These are phyloP conservation scores for Scaptomyza flava DNA, from an alignment of 2,888 invertebrate species.

Conservation along the genomic window DNA sequence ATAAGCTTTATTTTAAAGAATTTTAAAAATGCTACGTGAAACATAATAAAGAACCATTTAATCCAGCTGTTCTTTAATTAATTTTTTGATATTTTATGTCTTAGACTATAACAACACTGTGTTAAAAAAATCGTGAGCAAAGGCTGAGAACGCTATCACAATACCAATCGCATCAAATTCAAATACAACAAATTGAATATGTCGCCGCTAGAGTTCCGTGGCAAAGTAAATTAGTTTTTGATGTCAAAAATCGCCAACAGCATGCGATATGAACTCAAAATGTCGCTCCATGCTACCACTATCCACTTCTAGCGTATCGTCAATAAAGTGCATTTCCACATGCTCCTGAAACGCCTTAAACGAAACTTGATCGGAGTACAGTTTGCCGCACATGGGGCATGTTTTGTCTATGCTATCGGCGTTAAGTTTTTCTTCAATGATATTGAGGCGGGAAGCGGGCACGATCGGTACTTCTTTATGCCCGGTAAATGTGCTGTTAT, in stretches of 20 bases:
- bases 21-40: too few relatives aligned
- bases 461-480: slow-evolving; percentile 22
- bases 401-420: slow-evolving; percentile 85
- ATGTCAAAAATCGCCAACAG: slow-evolving; percentile 84
- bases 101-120: slow-evolving; percentile 20
- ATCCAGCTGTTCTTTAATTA: too few relatives aligned
- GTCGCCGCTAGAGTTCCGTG: slow-evolving; percentile 72
- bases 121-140: slow-evolving; percentile 8
- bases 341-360: slow-evolving; percentile 90
- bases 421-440: slow-evolving; percentile 79
- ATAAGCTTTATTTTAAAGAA: too few relatives aligned
- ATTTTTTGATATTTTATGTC: slow-evolving; percentile 20
- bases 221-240: slow-evolving; percentile 80
- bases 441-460: slow-evolving; percentile 77
- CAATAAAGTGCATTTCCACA: slow-evolving; percentile 91
- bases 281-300: slow-evolving; percentile 85
- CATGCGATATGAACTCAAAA: slow-evolving; percentile 85
- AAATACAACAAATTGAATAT: neutral
- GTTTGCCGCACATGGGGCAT: slow-evolving; percentile 91
- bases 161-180: neutral
- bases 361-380: slow-evolving; percentile 86
- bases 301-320: slow-evolving; percentile 86
- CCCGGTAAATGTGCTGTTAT: slow-evolving; percentile 24
- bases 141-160: neutral
- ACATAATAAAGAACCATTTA: too few relatives aligned